Evolutionary conservation across 2,888 invertebrate species (phyloP).

Genomic region (Tenthredo notha): DNA sequence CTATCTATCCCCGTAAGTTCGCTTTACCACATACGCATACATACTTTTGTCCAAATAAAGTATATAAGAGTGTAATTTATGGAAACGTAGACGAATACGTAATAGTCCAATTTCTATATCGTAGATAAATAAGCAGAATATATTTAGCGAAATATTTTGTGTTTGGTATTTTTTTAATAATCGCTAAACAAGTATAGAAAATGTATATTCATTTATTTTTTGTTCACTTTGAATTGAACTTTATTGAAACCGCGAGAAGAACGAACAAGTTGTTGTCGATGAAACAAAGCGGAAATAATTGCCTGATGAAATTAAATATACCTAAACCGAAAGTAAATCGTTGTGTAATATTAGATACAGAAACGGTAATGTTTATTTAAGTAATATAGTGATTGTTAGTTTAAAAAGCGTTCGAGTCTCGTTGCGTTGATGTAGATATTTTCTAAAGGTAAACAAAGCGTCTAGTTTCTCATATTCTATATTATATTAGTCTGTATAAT

Average conservation of each 20-base stretch:
- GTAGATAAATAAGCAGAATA: slow-evolving; percentile 1
- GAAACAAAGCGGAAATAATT: too few species aligned
- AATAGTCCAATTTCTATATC: slow-evolving; percentile 8
- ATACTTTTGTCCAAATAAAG: background rate
- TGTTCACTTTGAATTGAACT: background rate
- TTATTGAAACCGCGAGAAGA: too few species aligned
- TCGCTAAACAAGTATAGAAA: background rate
- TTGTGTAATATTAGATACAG: background rate
- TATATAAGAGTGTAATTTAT: slow-evolving; percentile 1
- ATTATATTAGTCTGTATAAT: background rate
- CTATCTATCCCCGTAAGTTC: background rate
- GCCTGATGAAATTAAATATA: background rate
- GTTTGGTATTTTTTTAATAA: background rate
- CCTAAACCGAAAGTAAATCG: background rate
- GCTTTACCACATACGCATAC: background rate
- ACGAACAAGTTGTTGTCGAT: too few species aligned
- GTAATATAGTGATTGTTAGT: background rate
- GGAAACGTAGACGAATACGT: background rate
- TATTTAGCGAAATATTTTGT: background rate
- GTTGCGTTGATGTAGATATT: background rate
- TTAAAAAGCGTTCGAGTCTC: background rate
- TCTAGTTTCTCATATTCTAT: background rate
- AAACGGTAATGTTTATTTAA: background rate
- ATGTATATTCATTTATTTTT: background rate
- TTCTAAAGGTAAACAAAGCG: slow-evolving; percentile 10